Conservation (phyloP, 2,113 vertebrate species). For the Silurus meridionalis region DNA sequence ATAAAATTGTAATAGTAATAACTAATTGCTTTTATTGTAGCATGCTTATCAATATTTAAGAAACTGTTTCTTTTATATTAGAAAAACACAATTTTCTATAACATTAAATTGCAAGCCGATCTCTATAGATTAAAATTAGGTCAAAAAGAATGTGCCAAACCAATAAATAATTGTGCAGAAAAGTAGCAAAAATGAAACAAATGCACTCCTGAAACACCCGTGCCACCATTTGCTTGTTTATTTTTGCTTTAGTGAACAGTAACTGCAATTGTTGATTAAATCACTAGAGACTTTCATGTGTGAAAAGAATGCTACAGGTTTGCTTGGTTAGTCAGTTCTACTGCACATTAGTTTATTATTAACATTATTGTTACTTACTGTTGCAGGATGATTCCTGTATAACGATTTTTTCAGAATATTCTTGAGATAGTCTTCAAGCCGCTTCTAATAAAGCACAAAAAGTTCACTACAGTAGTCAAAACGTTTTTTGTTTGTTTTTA, state of each 20-base stretch:
- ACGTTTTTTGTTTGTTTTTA: not conserved
- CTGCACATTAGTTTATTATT: not conserved
- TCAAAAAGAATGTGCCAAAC: too few relatives aligned
- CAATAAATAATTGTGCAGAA: too few relatives aligned
- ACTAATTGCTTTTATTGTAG: not conserved
- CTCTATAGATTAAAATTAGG: too few relatives aligned
- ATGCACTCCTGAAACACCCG: too few relatives aligned
- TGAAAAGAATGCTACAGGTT: not conserved
- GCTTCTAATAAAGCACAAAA: constrained; percentile 46
- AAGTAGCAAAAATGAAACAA: too few relatives aligned
- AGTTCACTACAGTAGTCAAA: not conserved
- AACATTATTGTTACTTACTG: constrained; percentile 26
- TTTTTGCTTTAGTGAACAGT: too few relatives aligned
- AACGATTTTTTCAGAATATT: constrained; percentile 55
- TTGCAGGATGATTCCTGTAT: constrained; percentile 57
- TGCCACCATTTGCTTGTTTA: too few relatives aligned
- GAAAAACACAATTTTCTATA: not conserved
- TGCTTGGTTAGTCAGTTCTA: not conserved
- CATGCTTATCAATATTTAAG: constrained; percentile 20
- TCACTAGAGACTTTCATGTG: not conserved
- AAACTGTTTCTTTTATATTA: not conserved
- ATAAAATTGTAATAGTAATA: not conserved
- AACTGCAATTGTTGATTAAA: not conserved
- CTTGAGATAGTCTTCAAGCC: constrained; percentile 54
- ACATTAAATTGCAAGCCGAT: too few relatives aligned